A percentile compares a stretch with the other conserved stretches of the same genome.
These are phyloP conservation scores for Onychostoma macrolepis DNA, from an alignment of 2,113 vertebrate species.

Conservation along the genomic window DNA sequence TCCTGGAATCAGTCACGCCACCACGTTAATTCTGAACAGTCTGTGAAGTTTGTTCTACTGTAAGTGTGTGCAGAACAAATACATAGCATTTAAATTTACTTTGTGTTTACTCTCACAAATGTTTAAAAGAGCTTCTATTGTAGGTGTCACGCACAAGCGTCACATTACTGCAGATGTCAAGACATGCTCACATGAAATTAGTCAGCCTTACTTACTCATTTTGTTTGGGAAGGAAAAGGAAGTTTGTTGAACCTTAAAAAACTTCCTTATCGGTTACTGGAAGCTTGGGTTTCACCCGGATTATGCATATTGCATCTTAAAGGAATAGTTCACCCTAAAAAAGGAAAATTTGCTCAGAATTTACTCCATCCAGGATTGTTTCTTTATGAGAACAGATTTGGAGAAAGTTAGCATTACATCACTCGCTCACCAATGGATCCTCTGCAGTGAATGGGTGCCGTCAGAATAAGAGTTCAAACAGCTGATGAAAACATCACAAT, in stretches of 20 bases:
- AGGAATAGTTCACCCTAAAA: not conserved
- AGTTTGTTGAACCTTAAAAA: not conserved
- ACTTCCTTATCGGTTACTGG: not conserved
- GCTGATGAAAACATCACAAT: no score
- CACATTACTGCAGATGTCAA: not conserved
- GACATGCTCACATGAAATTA: not conserved
- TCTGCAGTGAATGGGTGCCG: not conserved
- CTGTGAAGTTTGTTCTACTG: slow-evolving; percentile 38
- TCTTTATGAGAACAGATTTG: not conserved
- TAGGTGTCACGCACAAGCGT: not conserved
- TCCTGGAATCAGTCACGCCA: slow-evolving; percentile 46
- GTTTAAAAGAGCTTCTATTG: slow-evolving; percentile 53
- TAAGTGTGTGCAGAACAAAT: slow-evolving; percentile 52
- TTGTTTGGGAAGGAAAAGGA: not conserved
- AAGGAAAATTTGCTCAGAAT: not conserved
- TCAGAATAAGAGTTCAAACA: not conserved
- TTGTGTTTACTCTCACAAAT: slow-evolving; percentile 41
- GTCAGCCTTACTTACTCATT: not conserved
- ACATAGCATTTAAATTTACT: slow-evolving; percentile 18
- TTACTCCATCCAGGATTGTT: not conserved
- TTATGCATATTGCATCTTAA: not conserved
- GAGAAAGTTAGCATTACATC: not conserved
- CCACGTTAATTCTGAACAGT: slow-evolving; percentile 13
- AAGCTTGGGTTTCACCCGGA: not conserved
- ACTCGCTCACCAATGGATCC: not conserved